Percentiles rank a stretch among this genome's conserved stretches.
These are phyloP conservation scores for Zonitis immaculata DNA, from an alignment of 2,888 invertebrate genomes.

Conservation along the genomic window DNA sequence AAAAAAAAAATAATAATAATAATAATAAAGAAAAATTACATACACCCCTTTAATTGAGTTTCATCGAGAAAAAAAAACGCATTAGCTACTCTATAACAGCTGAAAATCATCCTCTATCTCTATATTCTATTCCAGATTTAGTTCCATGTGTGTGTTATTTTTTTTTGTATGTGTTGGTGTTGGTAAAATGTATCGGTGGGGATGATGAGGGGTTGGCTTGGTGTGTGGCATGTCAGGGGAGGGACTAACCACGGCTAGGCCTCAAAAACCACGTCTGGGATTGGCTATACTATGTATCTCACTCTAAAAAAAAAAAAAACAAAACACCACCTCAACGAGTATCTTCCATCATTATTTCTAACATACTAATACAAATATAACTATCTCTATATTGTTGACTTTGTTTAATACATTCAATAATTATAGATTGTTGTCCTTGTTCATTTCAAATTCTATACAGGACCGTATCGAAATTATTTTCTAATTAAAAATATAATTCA, in stretches of 20 bases:
- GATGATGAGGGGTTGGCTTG: conserved; percentile 40
- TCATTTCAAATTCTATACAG: conserved; percentile 5
- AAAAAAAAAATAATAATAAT: too few relatives aligned
- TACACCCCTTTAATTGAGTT: too few relatives aligned
- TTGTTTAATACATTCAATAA: neutral
- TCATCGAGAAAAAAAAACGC: too few relatives aligned
- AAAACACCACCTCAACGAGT: conserved; percentile 15
- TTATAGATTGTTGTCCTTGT: neutral
- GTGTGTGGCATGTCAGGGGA: conserved; percentile 49
- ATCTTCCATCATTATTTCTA: conserved; percentile 7
- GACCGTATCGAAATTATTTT: neutral
- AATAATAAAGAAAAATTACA: too few relatives aligned
- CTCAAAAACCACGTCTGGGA: conserved; percentile 52
- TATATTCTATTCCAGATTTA: too few relatives aligned
- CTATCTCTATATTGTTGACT: neutral
- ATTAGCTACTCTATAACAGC: too few relatives aligned
- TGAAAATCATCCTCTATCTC: too few relatives aligned
- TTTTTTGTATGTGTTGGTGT: conserved; percentile 6
- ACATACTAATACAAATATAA: conserved; percentile 2
- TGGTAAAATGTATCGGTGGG: conserved; percentile 24
- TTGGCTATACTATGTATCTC: conserved; percentile 47
- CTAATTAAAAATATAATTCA: neutral
- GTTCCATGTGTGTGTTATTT: neutral
- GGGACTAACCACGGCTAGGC: conserved; percentile 51
- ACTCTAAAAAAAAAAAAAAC: too few relatives aligned